These are phyloP conservation scores for Sinella curviseta DNA, from an alignment of 1,140 invertebrate genomes.

Conservation along the genomic window DNA sequence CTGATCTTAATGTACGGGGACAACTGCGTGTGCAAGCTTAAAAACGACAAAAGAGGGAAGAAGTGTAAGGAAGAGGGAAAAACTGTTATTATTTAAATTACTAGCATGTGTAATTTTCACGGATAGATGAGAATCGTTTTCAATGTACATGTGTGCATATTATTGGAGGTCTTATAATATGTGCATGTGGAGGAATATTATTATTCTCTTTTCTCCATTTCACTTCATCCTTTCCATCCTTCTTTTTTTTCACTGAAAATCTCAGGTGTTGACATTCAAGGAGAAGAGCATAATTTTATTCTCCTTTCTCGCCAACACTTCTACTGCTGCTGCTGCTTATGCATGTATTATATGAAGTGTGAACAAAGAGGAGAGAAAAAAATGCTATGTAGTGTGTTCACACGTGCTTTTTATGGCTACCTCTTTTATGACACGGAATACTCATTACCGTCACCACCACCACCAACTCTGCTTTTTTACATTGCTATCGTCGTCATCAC, in stretches of 20 bases:
- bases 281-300: constrained; percentile 9
- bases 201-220: neutral
- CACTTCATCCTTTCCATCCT: neutral
- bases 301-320: neutral
- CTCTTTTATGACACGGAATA: constrained; percentile 20
- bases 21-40: neutral
- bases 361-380: too few relatives aligned
- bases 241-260: neutral
- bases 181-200: neutral
- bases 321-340: neutral
- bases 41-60: neutral
- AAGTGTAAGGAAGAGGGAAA: neutral
- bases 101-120: constrained; percentile 13
- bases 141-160: neutral
- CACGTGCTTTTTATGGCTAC: constrained; percentile 10
- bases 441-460: neutral
- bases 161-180: neutral
- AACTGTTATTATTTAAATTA: constrained; percentile 25
- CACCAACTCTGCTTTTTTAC: neutral
- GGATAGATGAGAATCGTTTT: constrained; percentile 10
- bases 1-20: neutral
- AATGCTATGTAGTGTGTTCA: too few relatives aligned
- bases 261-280: constrained; percentile 16
- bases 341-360: too few relatives aligned
- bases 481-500: neutral